These are phyloP conservation scores for Hydropsyche betteni DNA, from an alignment of 2,888 invertebrate genomes.

Conservation along the genomic window DNA sequence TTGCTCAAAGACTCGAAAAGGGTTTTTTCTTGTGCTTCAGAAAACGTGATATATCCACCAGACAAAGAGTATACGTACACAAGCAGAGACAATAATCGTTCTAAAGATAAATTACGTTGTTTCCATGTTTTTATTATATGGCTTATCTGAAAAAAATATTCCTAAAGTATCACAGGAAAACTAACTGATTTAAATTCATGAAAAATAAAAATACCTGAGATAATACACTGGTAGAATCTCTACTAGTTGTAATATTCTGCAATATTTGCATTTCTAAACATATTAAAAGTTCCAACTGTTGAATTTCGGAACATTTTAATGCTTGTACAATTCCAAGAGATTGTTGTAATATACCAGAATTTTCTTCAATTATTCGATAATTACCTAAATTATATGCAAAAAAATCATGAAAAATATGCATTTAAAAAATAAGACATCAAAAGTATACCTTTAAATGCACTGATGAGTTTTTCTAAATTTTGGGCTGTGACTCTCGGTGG, in stretches of 20 bases:
- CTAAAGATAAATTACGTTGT: slow-evolving; percentile 65
- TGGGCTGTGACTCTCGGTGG: slow-evolving; percentile 63
- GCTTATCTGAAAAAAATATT: slow-evolving; percentile 60
- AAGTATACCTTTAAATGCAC: slow-evolving; percentile 59
- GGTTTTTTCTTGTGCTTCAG: slow-evolving; percentile 63
- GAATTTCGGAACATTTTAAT: slow-evolving; percentile 66
- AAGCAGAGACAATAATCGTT: slow-evolving; percentile 68
- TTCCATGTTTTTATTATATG: slow-evolving; percentile 67
- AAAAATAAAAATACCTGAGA: slow-evolving; percentile 58
- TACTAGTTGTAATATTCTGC: slow-evolving; percentile 65
- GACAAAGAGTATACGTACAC: slow-evolving; percentile 70
- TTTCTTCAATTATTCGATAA: slow-evolving; percentile 60
- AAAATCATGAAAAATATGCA: background rate
- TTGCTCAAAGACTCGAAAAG: slow-evolving; percentile 63
- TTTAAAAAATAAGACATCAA: background rate
- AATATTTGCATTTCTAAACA: slow-evolving; percentile 71
- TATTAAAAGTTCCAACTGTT: slow-evolving; percentile 67
- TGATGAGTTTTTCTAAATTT: slow-evolving; percentile 63
- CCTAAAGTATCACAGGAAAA: slow-evolving; percentile 54
- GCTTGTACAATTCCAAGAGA: slow-evolving; percentile 67
- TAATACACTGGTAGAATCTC: slow-evolving; percentile 67
- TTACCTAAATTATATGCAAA: slow-evolving; percentile 56
- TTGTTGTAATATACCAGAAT: slow-evolving; percentile 61
- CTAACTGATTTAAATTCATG: slow-evolving; percentile 7
- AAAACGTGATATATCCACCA: slow-evolving; percentile 67